Evolutionary conservation across 2,113 vertebrate species (phyloP), one percentile per base, ranked within the genome.

Genomic region (Mirounga angustirostris): DNA sequence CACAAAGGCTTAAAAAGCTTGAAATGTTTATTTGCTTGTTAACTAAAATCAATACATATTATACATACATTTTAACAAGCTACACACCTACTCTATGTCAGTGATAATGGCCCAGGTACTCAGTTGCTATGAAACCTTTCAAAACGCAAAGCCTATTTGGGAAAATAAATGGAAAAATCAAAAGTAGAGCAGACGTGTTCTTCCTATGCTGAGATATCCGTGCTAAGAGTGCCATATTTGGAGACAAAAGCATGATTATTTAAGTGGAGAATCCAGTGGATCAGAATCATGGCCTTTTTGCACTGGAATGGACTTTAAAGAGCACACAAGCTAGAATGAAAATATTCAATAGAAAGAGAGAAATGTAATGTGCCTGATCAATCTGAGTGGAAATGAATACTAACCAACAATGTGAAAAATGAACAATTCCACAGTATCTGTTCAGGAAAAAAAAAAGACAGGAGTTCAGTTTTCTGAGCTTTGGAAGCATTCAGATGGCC

Each of bases 131-230:
- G 40, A 94, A 82, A 91, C 1, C 52, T 96, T 97, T 93, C 67
- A 76, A 94, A 93, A 81, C 5, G 15, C 10, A 92, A 95, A 94
- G 11, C 5, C 28, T 95, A 4, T 91, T 92, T 81, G 67, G 56
- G 81, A 81, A 92, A 96, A 69, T 67, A 93, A 95, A 58, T 10
- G n/a, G n/a, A 94, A 97, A 96, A 97, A 90, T 59, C 36, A 80
- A 96, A 97, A 74, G 76, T 30, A 61, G 40, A 69, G 4, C 24
- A 59, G 59, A 94, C 2, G 21, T 69, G 21, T 1, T 4, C 22
- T 65, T 11, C 19, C 24, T 78, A n/a, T 78, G 16, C 58, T 63
- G 71, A 84, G 54, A 46, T 63, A 33, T 43, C 14, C 5, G 21
- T 85, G 80, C 24, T 85, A 76, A n/a, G 2, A 81, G 76, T 36